A percentile compares a stretch with the other conserved stretches of the same genome.
These are phyloP conservation scores for Marronus borbonicus DNA, from an alignment of 2,888 invertebrate species.

Conservation along the genomic window DNA sequence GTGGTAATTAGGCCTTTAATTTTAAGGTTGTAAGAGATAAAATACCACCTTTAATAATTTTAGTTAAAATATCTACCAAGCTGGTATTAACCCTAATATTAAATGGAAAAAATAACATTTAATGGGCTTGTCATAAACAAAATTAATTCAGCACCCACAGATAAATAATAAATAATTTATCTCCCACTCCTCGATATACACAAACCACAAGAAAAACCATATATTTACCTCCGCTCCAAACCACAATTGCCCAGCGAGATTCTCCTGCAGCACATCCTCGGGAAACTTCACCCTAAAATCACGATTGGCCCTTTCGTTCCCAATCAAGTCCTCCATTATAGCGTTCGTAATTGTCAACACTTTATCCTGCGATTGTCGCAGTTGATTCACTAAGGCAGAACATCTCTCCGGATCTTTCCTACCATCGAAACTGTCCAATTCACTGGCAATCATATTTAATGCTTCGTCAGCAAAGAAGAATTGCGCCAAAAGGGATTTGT, in stretches of 20 bases:
- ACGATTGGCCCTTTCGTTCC: slow-evolving; percentile 88
- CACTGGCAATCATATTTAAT: slow-evolving; percentile 94
- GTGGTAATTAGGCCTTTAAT: too few species aligned
- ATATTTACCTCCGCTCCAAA: slow-evolving; percentile 94
- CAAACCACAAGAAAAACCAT: background rate
- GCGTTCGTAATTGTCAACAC: slow-evolving; percentile 94
- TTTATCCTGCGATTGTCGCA: slow-evolving; percentile 93
- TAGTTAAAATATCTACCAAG: too few species aligned
- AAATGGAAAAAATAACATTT: too few species aligned
- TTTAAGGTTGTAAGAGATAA: too few species aligned
- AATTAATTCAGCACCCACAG: too few species aligned
- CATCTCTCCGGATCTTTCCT: slow-evolving; percentile 98
- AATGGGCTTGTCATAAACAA: too few species aligned
- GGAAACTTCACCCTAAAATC: slow-evolving; percentile 99
- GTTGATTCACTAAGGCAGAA: slow-evolving; percentile 93
- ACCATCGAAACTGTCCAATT: slow-evolving; percentile 99
- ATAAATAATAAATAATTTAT: background rate
- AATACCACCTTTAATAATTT: too few species aligned
- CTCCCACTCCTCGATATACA: background rate
- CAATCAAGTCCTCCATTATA: slow-evolving; percentile 95
- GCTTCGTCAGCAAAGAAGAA: slow-evolving; percentile 99
- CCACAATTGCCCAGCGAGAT: slow-evolving; percentile 98
- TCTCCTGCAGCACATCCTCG: slow-evolving; percentile 98
- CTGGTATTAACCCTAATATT: too few species aligned
- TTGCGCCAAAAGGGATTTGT: slow-evolving; percentile 93